Evolutionary conservation across 2,888 invertebrate species (phyloP).

Genomic region (Drosophila paramelanica): DNA sequence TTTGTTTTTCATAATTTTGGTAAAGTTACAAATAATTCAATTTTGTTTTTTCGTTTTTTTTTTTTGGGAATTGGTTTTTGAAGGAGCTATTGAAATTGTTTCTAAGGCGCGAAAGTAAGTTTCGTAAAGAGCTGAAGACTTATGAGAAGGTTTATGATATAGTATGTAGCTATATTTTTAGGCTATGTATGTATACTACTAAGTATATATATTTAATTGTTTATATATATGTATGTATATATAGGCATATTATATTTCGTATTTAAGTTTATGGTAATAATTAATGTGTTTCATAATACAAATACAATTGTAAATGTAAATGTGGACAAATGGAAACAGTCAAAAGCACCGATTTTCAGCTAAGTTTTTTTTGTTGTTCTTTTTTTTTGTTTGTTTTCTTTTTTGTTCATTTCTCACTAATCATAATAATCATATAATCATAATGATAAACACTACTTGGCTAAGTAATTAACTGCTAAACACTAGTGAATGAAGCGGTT

Average conservation of each 20-base stretch:
- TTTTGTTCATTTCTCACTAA: constrained; percentile 65
- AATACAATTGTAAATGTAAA: constrained; percentile 80
- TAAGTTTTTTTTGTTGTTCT: constrained; percentile 76
- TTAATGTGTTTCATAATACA: constrained; percentile 81
- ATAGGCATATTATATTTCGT: constrained; percentile 35
- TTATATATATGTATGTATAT: constrained; percentile 25
- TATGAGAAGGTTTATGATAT: constrained; percentile 32
- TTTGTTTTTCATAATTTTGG: constrained; percentile 58
- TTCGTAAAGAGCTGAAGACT: constrained; percentile 19
- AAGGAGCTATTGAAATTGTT: constrained; percentile 31
- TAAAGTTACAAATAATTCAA: constrained; percentile 60
- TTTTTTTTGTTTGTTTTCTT: constrained; percentile 38
- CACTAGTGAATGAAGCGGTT: constrained; percentile 45
- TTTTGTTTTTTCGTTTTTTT: constrained; percentile 10
- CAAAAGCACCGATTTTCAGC: constrained; percentile 86
- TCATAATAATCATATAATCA: constrained; percentile 67
- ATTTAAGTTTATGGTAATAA: constrained; percentile 40
- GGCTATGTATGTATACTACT: constrained; percentile 42
- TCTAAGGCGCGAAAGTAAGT: constrained; percentile 67
- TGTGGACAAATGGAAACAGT: constrained; percentile 85
- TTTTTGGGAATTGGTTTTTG: constrained; percentile 19
- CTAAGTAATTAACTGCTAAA: constrained; percentile 60
- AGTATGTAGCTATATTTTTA: constrained; percentile 31
- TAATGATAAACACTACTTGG: constrained; percentile 61
- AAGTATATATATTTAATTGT: constrained; percentile 37